Evolutionary conservation across 2,888 invertebrate species (phyloP), one percentile per base, ranked within the genome.

Genomic region (Shargacucullia verbasci): DNA sequence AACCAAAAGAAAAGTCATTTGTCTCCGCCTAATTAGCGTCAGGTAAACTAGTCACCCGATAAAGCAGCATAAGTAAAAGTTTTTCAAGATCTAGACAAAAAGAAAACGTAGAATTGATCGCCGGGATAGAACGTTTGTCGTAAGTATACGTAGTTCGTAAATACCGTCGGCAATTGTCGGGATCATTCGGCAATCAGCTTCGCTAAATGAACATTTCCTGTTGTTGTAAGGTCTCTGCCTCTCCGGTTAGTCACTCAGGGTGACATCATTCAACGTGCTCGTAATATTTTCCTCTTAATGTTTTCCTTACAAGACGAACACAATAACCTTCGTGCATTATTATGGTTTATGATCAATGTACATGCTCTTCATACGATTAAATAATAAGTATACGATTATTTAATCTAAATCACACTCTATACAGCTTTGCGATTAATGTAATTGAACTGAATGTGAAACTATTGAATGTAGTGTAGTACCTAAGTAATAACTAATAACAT

Each of bases 161-260:
- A 55, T 49, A 41, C 11, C 47, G 33, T 45, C 46, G 48, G 33
- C 61, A 59, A 73, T 73, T 69, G 73, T 73, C 41, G 49, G 47
- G 39, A 59, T 73, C 76, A 67, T 73, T 71, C 65, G 72, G 63
- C 72, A 73, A 78, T 78, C 68, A 69, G 74, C 67, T 61, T 73
- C 68, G 76, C 49, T 82, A 82, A 82, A 82, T 75, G 77, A 82
- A 81, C 69, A 74, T 78, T 85, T 85, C 85, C 85, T 85, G 85
- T 84, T 81, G 66, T 76, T 74, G 69, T 73, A 71, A 71, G 75
- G 73, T 73, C 20, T 20, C 2, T 20, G 2, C 20, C 2, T 4
- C 74, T 63, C 60, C 45, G 59, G 72, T 73, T 67, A 66, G 64
- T 68, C 76, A 67, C 52, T 60, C 48, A 61, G 57, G 63, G 73